Evolutionary conservation across 2,113 vertebrate species (phyloP).

Genomic region (Cochlearius cochlearius): DNA sequence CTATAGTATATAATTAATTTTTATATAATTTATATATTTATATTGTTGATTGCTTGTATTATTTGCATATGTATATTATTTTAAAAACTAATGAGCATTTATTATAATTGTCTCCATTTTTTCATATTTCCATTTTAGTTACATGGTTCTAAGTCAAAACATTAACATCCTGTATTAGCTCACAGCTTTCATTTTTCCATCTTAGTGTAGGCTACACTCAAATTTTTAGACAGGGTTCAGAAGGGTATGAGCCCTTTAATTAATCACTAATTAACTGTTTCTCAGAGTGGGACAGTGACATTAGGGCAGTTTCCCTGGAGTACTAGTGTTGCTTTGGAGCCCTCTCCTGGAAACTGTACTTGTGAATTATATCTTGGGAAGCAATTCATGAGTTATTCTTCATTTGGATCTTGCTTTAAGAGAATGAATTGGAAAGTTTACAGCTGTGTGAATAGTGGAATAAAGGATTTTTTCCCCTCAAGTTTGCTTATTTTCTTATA

Average conservation of each 20-base stretch:
- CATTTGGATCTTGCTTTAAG: neutral
- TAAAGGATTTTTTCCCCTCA: neutral
- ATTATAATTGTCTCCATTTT: neutral
- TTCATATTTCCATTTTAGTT: neutral
- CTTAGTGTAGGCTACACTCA: neutral
- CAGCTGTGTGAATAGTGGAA: neutral
- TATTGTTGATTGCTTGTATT: neutral
- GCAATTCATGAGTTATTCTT: neutral
- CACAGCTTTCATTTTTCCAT: neutral
- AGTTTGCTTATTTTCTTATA: neutral
- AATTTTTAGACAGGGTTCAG: neutral
- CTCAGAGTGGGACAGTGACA: neutral
- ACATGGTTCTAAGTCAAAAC: neutral
- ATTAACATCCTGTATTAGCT: neutral
- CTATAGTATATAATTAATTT: neutral
- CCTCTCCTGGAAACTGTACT: constrained; percentile 47
- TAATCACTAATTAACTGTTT: neutral
- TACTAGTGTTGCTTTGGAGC: constrained; percentile 44
- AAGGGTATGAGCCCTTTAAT: neutral
- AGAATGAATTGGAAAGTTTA: neutral
- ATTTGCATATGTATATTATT: neutral
- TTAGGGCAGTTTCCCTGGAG: neutral
- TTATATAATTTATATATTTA: neutral
- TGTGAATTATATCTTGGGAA: neutral
- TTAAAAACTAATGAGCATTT: neutral